phyloP scores from a whole-genome alignment of 2,888 invertebrate genomes.

The Spicauda simplicius region DNA sequence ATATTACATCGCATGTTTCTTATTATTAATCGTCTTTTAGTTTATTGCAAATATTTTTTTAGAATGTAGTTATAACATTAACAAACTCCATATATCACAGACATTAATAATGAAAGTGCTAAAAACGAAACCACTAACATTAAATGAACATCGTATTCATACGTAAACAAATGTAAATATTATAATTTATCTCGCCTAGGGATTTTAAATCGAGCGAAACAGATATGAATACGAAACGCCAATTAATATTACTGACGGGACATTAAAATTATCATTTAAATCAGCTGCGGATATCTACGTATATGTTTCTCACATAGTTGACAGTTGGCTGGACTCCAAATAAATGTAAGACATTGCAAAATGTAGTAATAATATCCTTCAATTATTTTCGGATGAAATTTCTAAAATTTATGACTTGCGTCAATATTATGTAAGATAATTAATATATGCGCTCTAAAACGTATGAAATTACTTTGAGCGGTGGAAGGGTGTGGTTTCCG shows the following conservation, averaged over 20 bases:
- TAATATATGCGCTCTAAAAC: too few relatives aligned
- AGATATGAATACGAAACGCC: conserved; percentile 2
- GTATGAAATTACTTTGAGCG: too few relatives aligned
- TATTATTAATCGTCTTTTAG: too few relatives aligned
- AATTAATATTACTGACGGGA: neutral
- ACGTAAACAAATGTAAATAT: neutral
- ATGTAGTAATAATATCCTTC: neutral
- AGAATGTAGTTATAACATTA: too few relatives aligned
- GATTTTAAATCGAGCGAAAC: conserved; percentile 11
- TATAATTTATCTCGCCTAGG: neutral
- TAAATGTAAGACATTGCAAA: conserved; percentile 1
- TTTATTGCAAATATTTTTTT: too few relatives aligned
- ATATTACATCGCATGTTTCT: too few relatives aligned
- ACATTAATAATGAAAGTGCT: too few relatives aligned
- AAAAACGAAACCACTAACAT: too few relatives aligned
- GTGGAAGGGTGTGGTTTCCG: too few relatives aligned
- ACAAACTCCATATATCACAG: too few relatives aligned
- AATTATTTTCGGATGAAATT: neutral
- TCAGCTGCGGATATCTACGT: conserved; percentile 4
- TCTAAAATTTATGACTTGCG: neutral
- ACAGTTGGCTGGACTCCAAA: conserved; percentile 14
- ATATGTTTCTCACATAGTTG: neutral
- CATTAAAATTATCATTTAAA: conserved; percentile 6
- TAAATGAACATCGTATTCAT: too few relatives aligned
- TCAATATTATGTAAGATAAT: too few relatives aligned